phyloP scores from a whole-genome alignment of 1,140 invertebrate genomes.

The Drosophila equinoxialis region DNA sequence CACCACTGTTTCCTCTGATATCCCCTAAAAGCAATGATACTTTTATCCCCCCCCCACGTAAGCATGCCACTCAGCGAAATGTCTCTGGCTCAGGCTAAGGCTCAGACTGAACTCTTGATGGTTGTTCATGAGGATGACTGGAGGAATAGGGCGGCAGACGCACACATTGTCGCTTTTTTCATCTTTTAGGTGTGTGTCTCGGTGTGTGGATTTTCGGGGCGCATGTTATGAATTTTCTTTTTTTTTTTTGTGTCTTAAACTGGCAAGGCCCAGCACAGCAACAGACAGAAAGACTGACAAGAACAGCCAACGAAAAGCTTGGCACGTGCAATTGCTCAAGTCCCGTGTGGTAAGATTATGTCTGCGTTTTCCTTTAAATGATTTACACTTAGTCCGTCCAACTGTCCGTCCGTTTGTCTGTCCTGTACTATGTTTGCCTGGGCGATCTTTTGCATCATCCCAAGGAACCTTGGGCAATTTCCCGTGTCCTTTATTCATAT shows the following conservation, averaged over 20 bases:
- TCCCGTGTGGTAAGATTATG: constrained; percentile 58
- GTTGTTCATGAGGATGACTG: constrained; percentile 25
- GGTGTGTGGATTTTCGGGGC: constrained; percentile 51
- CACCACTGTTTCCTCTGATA: constrained; percentile 17
- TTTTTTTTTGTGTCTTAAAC: constrained; percentile 10
- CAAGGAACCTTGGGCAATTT: not conserved
- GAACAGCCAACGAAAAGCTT: constrained; percentile 36
- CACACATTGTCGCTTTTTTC: constrained; percentile 30
- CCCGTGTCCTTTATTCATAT: not conserved
- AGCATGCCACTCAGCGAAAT: constrained; percentile 52
- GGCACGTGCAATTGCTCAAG: constrained; percentile 51
- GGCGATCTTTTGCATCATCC: not conserved
- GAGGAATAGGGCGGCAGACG: not conserved
- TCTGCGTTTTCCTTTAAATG: constrained; percentile 69
- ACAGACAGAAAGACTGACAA: constrained; percentile 47
- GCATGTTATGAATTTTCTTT: constrained; percentile 63
- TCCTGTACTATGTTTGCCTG: not conserved
- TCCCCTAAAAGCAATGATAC: constrained; percentile 54
- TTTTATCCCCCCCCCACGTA: constrained; percentile 60
- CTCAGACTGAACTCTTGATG: constrained; percentile 45
- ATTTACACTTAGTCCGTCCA: constrained; percentile 54
- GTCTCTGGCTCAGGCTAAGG: constrained; percentile 44
- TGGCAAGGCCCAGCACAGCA: constrained; percentile 14
- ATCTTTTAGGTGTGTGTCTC: not conserved
- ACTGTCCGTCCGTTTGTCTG: constrained; percentile 1